phyloP scores from a whole-genome alignment of 1,140 invertebrate genomes.

The Lethocerus indicus region DNA sequence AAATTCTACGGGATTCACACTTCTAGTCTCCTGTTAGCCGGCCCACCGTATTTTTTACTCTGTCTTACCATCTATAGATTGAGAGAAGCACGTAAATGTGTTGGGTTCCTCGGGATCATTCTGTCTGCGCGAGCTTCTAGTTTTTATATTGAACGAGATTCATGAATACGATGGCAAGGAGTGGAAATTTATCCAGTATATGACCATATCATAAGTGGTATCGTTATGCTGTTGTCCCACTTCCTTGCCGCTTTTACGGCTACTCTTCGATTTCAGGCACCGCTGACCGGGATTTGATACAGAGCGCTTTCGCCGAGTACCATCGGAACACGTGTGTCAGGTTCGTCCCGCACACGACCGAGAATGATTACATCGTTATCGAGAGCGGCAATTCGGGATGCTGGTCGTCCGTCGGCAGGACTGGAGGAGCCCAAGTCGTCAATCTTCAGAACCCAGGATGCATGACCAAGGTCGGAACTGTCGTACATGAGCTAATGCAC shows the following conservation, averaged over 20 bases:
- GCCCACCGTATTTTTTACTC: too few relatives aligned
- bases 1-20: too few relatives aligned
- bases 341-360: conserved; percentile 39
- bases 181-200: not conserved
- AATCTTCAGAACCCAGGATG: conserved; percentile 22
- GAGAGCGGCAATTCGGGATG: conserved; percentile 50
- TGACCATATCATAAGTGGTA: not conserved
- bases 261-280: conserved; percentile 22
- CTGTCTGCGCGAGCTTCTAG: too few relatives aligned
- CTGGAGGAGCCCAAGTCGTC: conserved; percentile 36
- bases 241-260: conserved; percentile 1
- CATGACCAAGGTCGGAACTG: conserved; percentile 36
- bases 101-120: too few relatives aligned
- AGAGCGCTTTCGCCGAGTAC: conserved; percentile 43
- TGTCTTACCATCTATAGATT: too few relatives aligned
- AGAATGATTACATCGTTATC: conserved; percentile 49
- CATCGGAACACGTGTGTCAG: conserved; percentile 52
- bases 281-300: conserved; percentile 31
- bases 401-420: conserved; percentile 36
- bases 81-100: too few relatives aligned
- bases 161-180: too few relatives aligned
- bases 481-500: conserved; percentile 76
- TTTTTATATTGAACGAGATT: too few relatives aligned
- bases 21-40: too few relatives aligned
- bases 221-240: not conserved